Conservation (phyloP, 2,797 vertebrate genomes). For the Mus minutoides region DNA sequence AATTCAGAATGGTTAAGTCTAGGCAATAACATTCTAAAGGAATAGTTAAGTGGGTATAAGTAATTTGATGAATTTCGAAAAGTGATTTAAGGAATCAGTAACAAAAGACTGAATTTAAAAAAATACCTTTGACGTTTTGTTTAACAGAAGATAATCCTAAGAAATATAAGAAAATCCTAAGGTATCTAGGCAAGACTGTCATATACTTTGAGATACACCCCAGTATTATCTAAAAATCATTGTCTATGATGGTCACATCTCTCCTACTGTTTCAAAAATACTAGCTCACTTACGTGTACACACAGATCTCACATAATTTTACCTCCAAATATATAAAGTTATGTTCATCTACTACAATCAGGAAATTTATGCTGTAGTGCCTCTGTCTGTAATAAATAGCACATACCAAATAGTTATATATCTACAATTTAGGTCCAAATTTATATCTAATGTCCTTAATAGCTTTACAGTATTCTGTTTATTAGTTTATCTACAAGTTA, state of each 20-base stretch:
- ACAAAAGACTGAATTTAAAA: slow-evolving; percentile 31
- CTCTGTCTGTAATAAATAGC: slow-evolving; percentile 31
- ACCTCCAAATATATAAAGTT: not conserved
- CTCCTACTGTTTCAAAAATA: slow-evolving; percentile 7
- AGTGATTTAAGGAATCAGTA: slow-evolving; percentile 28
- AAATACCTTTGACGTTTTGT: slow-evolving; percentile 26
- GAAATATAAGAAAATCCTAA: not conserved
- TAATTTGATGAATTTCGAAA: slow-evolving; percentile 30
- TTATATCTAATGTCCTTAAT: slow-evolving; percentile 36
- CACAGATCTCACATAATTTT: slow-evolving; percentile 19
- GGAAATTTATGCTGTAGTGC: slow-evolving; percentile 36
- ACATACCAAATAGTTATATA: slow-evolving; percentile 1
- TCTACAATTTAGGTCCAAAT: not conserved
- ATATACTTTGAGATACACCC: not conserved
- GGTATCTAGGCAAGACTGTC: slow-evolving; percentile 4
- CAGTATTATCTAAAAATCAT: slow-evolving; percentile 53
- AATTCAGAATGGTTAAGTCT: slow-evolving; percentile 40
- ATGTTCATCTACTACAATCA: slow-evolving; percentile 31
- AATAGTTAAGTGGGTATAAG: slow-evolving; percentile 7
- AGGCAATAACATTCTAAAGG: not conserved
- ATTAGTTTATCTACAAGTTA: not conserved
- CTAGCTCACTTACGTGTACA: not conserved
- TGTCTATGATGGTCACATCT: slow-evolving; percentile 27
- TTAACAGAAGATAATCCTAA: slow-evolving; percentile 40
- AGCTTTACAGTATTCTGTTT: slow-evolving; percentile 18